These are phyloP conservation scores for Drosophila bipectinata DNA, from an alignment of 1,140 invertebrate genomes.

Conservation along the genomic window DNA sequence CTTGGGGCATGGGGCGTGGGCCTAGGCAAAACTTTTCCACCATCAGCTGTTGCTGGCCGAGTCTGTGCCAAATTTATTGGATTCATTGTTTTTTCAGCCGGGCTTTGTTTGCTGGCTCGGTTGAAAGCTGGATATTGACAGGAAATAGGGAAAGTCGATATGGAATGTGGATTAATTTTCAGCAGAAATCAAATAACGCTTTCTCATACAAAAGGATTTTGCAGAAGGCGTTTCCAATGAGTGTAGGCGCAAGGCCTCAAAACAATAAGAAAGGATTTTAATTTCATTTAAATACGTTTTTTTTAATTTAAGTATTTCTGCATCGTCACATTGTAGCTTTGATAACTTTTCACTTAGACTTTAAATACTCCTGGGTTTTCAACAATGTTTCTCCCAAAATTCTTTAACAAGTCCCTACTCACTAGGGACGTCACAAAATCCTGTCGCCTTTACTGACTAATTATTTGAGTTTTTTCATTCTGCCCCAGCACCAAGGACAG, in stretches of 20 bases:
- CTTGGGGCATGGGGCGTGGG: constrained; percentile 3
- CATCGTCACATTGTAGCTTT: neutral
- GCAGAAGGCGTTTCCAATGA: neutral
- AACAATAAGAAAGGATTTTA: neutral
- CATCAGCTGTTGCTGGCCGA: constrained; percentile 54
- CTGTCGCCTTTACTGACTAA: constrained; percentile 25
- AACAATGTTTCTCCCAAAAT: constrained; percentile 24
- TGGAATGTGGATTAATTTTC: constrained; percentile 31
- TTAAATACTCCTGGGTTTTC: neutral
- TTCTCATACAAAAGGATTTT: neutral
- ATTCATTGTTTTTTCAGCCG: constrained; percentile 47
- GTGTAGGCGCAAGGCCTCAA: neutral
- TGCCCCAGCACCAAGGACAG: constrained; percentile 29
- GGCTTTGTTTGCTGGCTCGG: constrained; percentile 3
- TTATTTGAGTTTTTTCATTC: constrained; percentile 35
- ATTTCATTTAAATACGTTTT: neutral
- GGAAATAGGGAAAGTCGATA: constrained; percentile 16
- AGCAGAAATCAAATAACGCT: constrained; percentile 13
- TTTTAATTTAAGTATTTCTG: neutral
- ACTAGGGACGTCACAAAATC: constrained; percentile 10
- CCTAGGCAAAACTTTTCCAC: constrained; percentile 55
- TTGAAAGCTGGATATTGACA: constrained; percentile 37
- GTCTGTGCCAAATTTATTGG: constrained; percentile 58
- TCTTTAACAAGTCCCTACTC: constrained; percentile 31
- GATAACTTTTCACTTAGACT: neutral